Conservation (phyloP, 2,113 vertebrate species). For the Andinoacara biseriatus region DNA sequence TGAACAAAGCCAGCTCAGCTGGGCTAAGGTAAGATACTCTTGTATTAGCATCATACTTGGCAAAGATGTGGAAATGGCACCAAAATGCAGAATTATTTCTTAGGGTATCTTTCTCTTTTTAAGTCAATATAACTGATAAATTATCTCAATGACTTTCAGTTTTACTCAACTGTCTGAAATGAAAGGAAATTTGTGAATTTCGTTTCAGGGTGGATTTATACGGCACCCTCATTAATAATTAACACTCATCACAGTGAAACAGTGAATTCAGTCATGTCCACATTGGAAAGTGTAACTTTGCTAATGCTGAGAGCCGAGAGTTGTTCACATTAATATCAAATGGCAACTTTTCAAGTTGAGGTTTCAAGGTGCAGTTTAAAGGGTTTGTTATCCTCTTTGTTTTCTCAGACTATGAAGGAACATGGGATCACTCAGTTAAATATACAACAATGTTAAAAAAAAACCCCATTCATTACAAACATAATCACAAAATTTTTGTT, state of each 20-base stretch:
- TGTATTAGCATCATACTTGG: background rate
- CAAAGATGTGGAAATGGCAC: background rate
- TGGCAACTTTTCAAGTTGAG: conserved; percentile 55
- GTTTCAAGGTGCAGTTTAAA: conserved; percentile 62
- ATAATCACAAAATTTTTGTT: conserved; percentile 11
- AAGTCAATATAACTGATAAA: background rate
- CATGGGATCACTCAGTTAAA: background rate
- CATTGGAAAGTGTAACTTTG: background rate
- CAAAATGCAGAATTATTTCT: background rate
- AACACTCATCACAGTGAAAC: conserved; percentile 43
- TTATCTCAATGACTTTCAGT: background rate
- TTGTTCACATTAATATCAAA: conserved; percentile 40
- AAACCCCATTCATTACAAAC: background rate
- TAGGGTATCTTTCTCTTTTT: background rate
- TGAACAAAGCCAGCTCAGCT: background rate
- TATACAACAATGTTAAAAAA: background rate
- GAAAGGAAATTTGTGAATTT: background rate
- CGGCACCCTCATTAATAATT: background rate
- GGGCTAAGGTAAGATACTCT: background rate
- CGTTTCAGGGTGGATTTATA: conserved; percentile 1
- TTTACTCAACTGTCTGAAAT: background rate
- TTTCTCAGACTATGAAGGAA: conserved; percentile 10
- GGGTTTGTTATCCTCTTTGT: conserved; percentile 31
- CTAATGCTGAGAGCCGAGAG: background rate
- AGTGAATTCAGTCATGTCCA: background rate